These are phyloP conservation scores for Neodiprion virginianus DNA, from an alignment of 1,140 invertebrate genomes.

Conservation along the genomic window DNA sequence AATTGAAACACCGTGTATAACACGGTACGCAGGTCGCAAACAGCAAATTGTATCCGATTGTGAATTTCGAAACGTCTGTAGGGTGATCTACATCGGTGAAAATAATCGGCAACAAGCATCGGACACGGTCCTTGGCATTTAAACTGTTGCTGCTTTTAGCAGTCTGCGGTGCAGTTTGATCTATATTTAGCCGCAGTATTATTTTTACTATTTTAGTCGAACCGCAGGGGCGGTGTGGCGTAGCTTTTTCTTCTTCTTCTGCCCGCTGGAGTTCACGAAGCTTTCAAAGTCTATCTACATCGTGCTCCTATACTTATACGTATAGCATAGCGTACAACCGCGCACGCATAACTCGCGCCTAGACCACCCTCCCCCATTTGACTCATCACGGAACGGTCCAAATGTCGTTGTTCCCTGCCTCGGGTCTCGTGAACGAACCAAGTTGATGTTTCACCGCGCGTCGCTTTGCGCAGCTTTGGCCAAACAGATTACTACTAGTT, in stretches of 20 bases:
- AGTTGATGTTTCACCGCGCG: too few relatives aligned
- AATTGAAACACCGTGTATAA: too few relatives aligned
- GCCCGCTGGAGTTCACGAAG: not conserved
- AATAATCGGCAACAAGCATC: not conserved
- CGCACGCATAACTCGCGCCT: not conserved
- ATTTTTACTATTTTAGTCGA: slow-evolving; percentile 3
- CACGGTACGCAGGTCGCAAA: too few relatives aligned
- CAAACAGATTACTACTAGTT: too few relatives aligned
- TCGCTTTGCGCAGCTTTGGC: too few relatives aligned
- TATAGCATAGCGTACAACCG: not conserved
- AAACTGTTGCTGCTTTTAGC: slow-evolving; percentile 5
- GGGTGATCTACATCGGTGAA: not conserved
- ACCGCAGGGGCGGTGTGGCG: not conserved
- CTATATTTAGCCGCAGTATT: not conserved
- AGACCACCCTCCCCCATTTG: not conserved
- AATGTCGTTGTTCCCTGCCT: not conserved
- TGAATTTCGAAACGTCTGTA: too few relatives aligned
- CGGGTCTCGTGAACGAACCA: too few relatives aligned
- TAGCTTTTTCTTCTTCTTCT: not conserved
- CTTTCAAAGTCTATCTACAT: not conserved
- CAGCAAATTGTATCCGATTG: too few relatives aligned
- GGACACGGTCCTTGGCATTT: not conserved
- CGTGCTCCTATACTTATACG: too few relatives aligned
- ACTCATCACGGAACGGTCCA: not conserved
- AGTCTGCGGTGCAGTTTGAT: slow-evolving; percentile 3